phyloP scores from a whole-genome alignment of 2,888 invertebrate genomes.

The Latheticus oryzae region DNA sequence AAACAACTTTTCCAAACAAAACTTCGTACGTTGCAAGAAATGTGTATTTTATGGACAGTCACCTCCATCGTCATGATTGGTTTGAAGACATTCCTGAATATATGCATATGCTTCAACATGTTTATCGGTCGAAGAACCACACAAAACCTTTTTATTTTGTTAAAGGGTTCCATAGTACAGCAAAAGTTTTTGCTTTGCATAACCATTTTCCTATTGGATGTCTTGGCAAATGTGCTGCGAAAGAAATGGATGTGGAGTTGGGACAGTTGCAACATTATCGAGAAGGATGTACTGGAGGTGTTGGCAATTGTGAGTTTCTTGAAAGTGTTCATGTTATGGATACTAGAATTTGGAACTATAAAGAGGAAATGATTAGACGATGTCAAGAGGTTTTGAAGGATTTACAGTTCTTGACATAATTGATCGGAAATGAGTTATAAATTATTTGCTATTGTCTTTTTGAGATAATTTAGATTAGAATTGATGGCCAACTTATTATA shows the following conservation, averaged over 20 bases:
- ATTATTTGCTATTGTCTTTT: too few species aligned
- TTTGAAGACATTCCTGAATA: conserved; percentile 29
- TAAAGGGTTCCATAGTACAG: conserved; percentile 33
- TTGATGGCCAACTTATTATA: too few species aligned
- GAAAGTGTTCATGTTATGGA: conserved; percentile 16
- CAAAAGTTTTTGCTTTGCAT: conserved; percentile 18
- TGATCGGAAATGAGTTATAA: too few species aligned
- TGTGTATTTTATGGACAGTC: conserved; percentile 31
- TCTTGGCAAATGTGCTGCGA: conserved; percentile 5
- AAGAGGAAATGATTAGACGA: conserved; percentile 6
- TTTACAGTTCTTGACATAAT: too few species aligned
- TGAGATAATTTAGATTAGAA: too few species aligned
- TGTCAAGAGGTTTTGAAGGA: conserved; percentile 50
- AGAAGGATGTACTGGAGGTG: conserved; percentile 22
- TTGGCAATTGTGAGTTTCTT: conserved; percentile 5
- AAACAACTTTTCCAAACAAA: conserved; percentile 66
- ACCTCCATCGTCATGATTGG: conserved; percentile 10
- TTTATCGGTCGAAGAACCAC: conserved; percentile 17
- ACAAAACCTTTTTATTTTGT: conserved; percentile 25
- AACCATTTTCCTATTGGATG: conserved; percentile 34
- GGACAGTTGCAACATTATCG: conserved; percentile 40
- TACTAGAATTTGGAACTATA: conserved; percentile 24
- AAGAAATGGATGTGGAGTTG: conserved; percentile 14
- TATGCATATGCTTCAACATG: conserved; percentile 39
- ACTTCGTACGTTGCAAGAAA: conserved; percentile 27